phyloP scores from a whole-genome alignment of 30 jellyfish, hydroid and myxozoan genomes.

The Pelagia noctiluca region DNA sequence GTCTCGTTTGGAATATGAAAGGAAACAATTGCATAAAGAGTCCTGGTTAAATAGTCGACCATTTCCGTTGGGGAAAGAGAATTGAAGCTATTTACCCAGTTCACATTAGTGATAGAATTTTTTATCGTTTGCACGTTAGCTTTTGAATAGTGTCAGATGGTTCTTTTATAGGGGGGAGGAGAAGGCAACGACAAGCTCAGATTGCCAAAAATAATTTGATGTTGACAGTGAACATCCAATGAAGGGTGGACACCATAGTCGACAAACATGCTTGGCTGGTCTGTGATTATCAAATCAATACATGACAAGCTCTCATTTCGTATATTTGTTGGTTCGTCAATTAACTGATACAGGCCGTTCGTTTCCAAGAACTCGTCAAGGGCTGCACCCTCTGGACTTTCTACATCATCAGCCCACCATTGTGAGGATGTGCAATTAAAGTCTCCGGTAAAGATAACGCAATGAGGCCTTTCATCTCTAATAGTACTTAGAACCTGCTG shows the following conservation, averaged over 20 bases:
- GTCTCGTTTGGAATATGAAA: too few relatives aligned
- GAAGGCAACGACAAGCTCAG: slow-evolving; percentile 15
- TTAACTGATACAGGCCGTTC: too few relatives aligned
- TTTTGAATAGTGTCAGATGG: slow-evolving; percentile 2
- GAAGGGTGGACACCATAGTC: too few relatives aligned
- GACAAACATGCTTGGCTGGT: too few relatives aligned
- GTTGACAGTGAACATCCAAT: slow-evolving; percentile 34
- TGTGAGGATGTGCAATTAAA: not conserved
- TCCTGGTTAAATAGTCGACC: too few relatives aligned
- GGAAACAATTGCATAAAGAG: too few relatives aligned
- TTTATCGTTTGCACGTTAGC: too few relatives aligned
- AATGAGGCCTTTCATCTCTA: not conserved
- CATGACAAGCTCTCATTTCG: slow-evolving; percentile 15
- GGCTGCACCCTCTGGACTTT: slow-evolving; percentile 4
- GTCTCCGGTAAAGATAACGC: not conserved
- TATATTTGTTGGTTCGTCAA: slow-evolving; percentile 24
- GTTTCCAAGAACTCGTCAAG: not conserved
- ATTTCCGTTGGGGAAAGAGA: too few relatives aligned
- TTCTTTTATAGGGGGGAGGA: slow-evolving; percentile 29
- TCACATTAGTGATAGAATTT: too few relatives aligned
- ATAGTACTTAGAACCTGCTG: slow-evolving; percentile 1
- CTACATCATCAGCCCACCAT: not conserved
- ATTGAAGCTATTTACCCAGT: too few relatives aligned
- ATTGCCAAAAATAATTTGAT: slow-evolving; percentile 19
- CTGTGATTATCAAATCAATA: slow-evolving; percentile 32